These are phyloP conservation scores for Haliaeetus leucogaster DNA, from an alignment of 2,113 vertebrate species.

Conservation along the genomic window DNA sequence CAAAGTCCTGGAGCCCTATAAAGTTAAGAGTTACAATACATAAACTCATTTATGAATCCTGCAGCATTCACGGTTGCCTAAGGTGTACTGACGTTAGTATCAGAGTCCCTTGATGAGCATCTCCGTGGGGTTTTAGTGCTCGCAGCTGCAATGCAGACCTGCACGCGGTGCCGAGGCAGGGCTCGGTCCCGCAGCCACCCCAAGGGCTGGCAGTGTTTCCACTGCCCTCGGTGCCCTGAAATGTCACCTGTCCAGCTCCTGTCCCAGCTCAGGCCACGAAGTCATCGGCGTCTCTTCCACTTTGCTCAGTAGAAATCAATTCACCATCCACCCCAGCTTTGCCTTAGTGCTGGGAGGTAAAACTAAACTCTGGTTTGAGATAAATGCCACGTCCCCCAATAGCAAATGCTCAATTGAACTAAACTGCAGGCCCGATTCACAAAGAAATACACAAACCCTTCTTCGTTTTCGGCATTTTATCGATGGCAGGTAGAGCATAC, in stretches of 20 bases:
- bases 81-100: background rate
- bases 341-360: background rate
- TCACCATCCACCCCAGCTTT: background rate
- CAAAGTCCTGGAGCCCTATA: background rate
- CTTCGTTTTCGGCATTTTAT: background rate
- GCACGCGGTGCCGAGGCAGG: background rate
- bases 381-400: background rate
- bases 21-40: background rate
- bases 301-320: background rate
- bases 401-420: background rate
- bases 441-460: background rate
- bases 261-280: background rate
- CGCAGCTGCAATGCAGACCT: background rate
- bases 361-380: background rate
- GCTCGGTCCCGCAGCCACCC: background rate
- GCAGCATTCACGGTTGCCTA: background rate
- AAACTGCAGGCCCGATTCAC: background rate
- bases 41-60: background rate
- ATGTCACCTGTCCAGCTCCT: background rate
- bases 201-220: background rate
- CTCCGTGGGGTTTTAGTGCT: background rate
- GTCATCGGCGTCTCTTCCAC: background rate
- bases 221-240: background rate
- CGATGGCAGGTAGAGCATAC: accelerated
- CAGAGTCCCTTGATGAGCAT: background rate